Base-by-base conservation (phyloP, 2,888 invertebrate genomes). In the Cheiracanthium punctorium region DNA sequence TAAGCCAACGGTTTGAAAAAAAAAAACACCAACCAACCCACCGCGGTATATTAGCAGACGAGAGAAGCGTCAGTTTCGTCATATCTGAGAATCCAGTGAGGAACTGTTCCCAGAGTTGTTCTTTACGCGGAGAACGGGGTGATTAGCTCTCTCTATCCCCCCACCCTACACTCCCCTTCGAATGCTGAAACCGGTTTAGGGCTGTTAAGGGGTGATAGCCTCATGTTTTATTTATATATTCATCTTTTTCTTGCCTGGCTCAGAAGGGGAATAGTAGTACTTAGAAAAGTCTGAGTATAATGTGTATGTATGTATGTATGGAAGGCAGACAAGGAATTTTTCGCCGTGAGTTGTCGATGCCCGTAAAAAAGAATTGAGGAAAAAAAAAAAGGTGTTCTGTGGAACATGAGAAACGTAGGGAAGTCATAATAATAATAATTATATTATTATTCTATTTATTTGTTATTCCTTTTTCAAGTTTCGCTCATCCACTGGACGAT, bases 121-220 rank as follows among this genome's bases (percentile, higher is more conserved):
- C 72, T 30, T n/a, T n/a, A n/a, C n/a, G 29, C 20, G 64, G n/a
- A 64, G 43, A 72, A 33, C 28, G 72, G 82, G 73, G 82, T 84
- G 77, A 77, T 84, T 84, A 84, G 73, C 41, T 75, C 43, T 37
- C 69, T 65, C 64, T 8, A n/a, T 58, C 58, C 33, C 30, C 28
- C 75, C 41, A 37, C 72, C 65, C 65, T 71, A 43, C 71, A 37
- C 69, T 58, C 74, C 79, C 84, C 48, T 33, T 77, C 64, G 82
- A 76, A 41, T 80, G 64, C n/a, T 52, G 28, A 52, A 79, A 85
- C 84, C 84, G 84, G 84, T 85, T 85, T 85, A 48, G 29, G 84
- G 74, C 74, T 79, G 84, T 85, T 81, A 77, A 85, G 77, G 84
- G 84, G 84, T 85, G 84, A 85, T 85, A 79, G 84, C 79, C 84